These are phyloP conservation scores for Cygnus atratus DNA, from an alignment of 2,113 vertebrate species.

Conservation along the genomic window DNA sequence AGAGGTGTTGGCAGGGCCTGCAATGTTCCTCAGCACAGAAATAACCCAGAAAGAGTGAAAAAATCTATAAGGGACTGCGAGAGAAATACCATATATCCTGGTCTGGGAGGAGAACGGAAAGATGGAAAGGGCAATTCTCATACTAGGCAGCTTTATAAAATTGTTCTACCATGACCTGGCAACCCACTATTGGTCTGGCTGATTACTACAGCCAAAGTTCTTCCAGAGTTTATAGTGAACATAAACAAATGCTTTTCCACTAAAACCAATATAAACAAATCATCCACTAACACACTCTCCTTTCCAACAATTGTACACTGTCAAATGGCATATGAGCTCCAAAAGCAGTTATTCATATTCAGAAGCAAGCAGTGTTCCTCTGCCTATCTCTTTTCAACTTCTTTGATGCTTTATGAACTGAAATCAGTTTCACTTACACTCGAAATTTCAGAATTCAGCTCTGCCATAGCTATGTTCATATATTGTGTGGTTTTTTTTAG, in stretches of 20 bases:
- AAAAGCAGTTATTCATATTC: not conserved
- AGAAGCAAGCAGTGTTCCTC: not conserved
- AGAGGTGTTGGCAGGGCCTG: not conserved
- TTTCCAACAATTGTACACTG: not conserved
- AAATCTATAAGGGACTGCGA: not conserved
- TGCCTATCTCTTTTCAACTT: not conserved
- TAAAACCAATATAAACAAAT: slow-evolving; percentile 52
- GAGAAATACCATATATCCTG: not conserved
- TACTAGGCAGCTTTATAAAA: not conserved
- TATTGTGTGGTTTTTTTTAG: not conserved
- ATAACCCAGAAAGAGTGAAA: not conserved
- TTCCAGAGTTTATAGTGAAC: not conserved
- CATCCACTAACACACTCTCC: not conserved
- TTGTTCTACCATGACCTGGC: not conserved
- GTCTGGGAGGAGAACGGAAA: not conserved
- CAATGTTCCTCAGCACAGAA: not conserved
- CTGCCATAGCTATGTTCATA: not conserved
- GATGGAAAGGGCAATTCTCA: not conserved
- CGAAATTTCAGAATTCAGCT: not conserved
- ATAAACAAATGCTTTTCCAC: slow-evolving; percentile 60
- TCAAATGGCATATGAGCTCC: not conserved
- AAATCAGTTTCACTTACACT: not conserved
- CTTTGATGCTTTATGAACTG: not conserved
- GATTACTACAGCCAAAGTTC: not conserved
- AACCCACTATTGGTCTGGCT: not conserved